These are phyloP conservation scores for Platorchestia sp. DNA, from an alignment of 1,140 invertebrate species.

Conservation along the genomic window DNA sequence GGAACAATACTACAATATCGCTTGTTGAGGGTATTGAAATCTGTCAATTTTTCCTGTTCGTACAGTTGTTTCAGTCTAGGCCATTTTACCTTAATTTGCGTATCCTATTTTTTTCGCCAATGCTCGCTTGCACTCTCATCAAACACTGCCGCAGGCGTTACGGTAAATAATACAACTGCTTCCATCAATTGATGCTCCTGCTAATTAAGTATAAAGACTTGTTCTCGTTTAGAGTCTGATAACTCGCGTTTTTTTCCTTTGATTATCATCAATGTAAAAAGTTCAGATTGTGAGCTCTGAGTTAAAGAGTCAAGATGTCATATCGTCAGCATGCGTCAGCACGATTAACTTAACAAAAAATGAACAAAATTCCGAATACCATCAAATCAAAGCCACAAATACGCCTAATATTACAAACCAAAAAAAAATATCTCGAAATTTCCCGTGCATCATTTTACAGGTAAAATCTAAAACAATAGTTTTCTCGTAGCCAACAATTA, in stretches of 20 bases:
- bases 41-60: too few species aligned
- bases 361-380: too few species aligned
- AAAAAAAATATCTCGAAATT: not conserved
- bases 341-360: too few species aligned
- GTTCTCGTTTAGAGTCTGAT: too few species aligned
- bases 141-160: not conserved
- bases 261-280: too few species aligned
- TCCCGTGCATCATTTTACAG: not conserved
- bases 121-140: not conserved
- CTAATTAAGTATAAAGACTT: not conserved
- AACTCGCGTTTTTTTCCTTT: too few species aligned
- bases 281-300: too few species aligned
- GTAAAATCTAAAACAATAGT: not conserved
- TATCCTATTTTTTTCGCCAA: not conserved
- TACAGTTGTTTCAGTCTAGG: too few species aligned
- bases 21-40: too few species aligned
- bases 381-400: not conserved
- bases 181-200: not conserved
- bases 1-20: too few species aligned
- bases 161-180: not conserved
- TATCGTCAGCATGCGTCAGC: too few species aligned
- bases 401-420: not conserved
- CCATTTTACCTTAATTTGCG: not conserved
- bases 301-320: too few species aligned
- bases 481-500: not conserved